phyloP scores from a whole-genome alignment of 2,888 invertebrate genomes.

The Caenorhabditis wallacei region DNA sequence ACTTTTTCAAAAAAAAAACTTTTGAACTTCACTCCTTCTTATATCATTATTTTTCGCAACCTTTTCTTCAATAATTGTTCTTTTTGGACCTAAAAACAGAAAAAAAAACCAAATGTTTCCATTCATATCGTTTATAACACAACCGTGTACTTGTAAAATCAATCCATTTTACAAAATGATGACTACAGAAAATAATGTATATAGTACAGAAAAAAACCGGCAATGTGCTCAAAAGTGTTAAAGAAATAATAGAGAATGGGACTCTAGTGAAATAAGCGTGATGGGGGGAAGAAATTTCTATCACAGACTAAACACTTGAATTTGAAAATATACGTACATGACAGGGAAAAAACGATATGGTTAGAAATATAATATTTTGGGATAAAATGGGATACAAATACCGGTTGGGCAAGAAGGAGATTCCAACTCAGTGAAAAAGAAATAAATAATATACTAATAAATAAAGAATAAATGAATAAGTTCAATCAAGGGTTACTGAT shows the following conservation, averaged over 20 bases:
- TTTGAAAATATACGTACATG: constrained; percentile 19
- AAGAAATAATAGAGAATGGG: neutral
- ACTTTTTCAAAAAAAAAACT: no score
- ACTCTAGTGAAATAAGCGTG: constrained; percentile 16
- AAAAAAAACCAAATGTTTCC: neutral
- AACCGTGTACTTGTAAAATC: constrained; percentile 12
- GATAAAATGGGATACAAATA: no score
- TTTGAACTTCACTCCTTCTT: no score
- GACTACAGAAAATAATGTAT: constrained; percentile 7
- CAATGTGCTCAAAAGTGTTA: constrained; percentile 20
- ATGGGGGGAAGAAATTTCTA: constrained; percentile 7
- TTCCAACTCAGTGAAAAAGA: no score
- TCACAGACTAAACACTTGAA: constrained; percentile 45
- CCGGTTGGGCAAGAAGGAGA: no score
- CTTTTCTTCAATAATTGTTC: no score
- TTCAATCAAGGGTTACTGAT: no score
- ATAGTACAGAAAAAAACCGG: constrained; percentile 22
- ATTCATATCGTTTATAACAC: neutral
- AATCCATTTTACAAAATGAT: neutral
- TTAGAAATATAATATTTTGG: no score
- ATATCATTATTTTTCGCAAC: no score
- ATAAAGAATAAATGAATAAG: no score
- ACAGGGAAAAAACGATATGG: neutral
- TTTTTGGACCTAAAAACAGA: no score
- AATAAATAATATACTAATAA: no score